These are phyloP conservation scores for Uromys caudimaculatus DNA, from an alignment of 2,797 vertebrate species.

Conservation along the genomic window DNA sequence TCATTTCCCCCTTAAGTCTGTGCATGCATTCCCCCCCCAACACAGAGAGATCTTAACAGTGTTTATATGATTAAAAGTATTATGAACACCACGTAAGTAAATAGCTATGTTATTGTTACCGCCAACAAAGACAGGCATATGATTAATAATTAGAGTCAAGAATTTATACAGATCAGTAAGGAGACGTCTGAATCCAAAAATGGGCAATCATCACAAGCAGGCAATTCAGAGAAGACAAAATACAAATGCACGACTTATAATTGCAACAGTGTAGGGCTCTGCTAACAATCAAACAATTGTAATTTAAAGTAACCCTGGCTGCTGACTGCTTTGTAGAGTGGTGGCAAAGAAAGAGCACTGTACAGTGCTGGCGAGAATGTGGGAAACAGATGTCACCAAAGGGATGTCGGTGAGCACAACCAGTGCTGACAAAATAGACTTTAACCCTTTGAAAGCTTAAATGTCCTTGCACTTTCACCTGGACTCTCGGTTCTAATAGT, in stretches of 20 bases:
- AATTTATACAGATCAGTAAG: neutral
- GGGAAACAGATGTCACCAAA: accelerated
- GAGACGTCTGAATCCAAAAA: neutral
- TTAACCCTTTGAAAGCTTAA: neutral
- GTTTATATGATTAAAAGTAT: neutral
- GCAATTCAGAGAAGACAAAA: neutral
- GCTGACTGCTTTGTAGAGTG: neutral
- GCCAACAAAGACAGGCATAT: neutral
- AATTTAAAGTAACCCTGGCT: neutral
- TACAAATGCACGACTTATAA: neutral
- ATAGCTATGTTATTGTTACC: neutral
- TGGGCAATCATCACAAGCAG: neutral
- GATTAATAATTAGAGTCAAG: constrained; percentile 25
- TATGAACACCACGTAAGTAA: neutral
- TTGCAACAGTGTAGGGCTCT: neutral
- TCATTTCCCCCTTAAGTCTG: neutral
- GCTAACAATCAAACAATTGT: neutral
- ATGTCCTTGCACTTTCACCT: neutral
- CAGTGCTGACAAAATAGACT: neutral
- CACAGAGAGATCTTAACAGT: neutral
- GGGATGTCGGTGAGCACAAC: neutral
- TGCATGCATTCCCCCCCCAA: neutral
- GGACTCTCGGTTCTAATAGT: neutral
- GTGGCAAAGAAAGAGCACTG: neutral
- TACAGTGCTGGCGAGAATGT: neutral